These are phyloP conservation scores for Rapana venosa DNA, from an alignment of 2,888 invertebrate species.

Conservation along the genomic window DNA sequence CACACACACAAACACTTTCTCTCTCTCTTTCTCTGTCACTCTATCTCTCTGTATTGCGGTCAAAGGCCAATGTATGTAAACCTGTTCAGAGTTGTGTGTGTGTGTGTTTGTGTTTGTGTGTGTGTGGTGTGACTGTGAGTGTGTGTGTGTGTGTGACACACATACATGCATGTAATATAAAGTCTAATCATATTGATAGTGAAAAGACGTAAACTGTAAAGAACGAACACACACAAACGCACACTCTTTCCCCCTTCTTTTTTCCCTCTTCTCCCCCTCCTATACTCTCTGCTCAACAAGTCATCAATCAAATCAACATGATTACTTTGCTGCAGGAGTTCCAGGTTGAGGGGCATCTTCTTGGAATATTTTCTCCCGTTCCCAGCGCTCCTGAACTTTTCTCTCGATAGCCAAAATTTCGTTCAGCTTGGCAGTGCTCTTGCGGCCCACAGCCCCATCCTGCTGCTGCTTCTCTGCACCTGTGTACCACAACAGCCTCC, in stretches of 20 bases:
- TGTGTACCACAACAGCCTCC: not conserved
- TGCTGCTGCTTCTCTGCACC: constrained; percentile 21
- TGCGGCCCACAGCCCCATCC: constrained; percentile 80
- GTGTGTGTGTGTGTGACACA: too few species aligned
- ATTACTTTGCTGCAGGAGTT: constrained; percentile 78
- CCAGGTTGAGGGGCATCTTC: constrained; percentile 86
- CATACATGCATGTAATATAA: too few species aligned
- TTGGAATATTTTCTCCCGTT: constrained; percentile 88
- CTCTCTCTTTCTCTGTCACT: too few species aligned
- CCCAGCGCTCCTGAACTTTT: constrained; percentile 92
- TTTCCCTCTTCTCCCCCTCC: not conserved
- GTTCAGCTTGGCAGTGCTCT: constrained; percentile 97
- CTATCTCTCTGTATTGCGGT: not conserved
- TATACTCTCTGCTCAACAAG: not conserved
- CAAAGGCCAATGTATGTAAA: too few species aligned
- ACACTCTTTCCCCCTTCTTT: not conserved
- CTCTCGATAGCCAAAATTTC: constrained; percentile 93
- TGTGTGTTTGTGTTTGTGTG: too few species aligned
- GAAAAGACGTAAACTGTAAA: too few species aligned
- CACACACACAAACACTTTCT: too few species aligned
- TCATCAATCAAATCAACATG: not conserved
- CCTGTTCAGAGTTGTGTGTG: too few species aligned
- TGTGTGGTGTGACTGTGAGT: too few species aligned
- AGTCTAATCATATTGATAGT: too few species aligned
- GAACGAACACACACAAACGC: not conserved